phyloP scores from a whole-genome alignment of 2,113 vertebrate species.

The Sitta europaea region DNA sequence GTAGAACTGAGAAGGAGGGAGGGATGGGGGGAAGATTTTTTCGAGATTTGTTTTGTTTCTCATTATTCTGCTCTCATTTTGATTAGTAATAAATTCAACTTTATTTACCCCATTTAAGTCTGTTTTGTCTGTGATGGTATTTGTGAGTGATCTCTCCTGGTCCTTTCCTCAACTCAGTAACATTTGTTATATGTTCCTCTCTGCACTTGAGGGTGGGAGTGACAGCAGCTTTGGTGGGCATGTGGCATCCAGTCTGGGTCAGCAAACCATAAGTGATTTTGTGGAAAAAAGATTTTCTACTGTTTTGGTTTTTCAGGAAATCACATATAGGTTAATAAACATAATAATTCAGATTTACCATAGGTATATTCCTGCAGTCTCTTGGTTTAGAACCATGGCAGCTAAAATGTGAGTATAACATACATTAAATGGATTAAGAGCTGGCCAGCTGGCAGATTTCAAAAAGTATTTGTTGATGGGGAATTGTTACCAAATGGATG shows the following conservation, averaged over 20 bases:
- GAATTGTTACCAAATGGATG: not conserved
- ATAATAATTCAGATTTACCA: not conserved
- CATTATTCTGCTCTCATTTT: not conserved
- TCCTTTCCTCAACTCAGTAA: not conserved
- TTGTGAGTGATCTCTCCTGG: not conserved
- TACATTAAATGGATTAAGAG: not conserved
- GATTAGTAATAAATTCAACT: not conserved
- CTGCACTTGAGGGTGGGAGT: not conserved
- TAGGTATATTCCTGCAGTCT: not conserved
- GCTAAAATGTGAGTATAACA: not conserved
- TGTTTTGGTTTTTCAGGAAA: not conserved
- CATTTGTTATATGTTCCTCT: not conserved
- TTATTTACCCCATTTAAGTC: not conserved
- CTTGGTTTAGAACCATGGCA: not conserved
- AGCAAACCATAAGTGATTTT: not conserved
- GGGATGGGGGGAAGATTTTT: not conserved
- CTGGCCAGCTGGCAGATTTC: slow-evolving; percentile 13
- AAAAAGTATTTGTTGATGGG: not conserved
- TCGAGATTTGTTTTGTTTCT: not conserved
- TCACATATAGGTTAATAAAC: not conserved
- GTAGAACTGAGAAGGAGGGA: not conserved
- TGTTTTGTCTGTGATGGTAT: not conserved
- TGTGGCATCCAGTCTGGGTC: not conserved
- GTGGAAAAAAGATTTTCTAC: not conserved
- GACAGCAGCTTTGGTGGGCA: not conserved